phyloP scores from a whole-genome alignment of 2,888 invertebrate genomes.

The Anticlea derivata region DNA sequence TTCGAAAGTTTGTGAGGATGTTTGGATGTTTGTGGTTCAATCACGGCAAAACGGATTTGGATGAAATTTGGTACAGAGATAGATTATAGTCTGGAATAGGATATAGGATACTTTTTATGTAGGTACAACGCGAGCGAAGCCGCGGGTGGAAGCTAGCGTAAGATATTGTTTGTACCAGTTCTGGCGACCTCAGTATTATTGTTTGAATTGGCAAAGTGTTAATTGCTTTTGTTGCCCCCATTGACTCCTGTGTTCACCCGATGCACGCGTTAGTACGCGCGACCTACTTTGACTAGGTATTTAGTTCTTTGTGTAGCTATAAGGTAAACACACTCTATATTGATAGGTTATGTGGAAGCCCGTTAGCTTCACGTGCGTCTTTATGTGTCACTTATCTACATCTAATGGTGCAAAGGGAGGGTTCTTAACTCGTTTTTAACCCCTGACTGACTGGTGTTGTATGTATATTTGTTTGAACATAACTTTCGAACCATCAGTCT shows the following conservation, averaged over 20 bases:
- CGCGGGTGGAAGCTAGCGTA: too few relatives aligned
- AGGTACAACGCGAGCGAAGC: too few relatives aligned
- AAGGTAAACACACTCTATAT: slow-evolving; percentile 31
- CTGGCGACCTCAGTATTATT: slow-evolving; percentile 1
- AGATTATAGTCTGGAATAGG: too few relatives aligned
- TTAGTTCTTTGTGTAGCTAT: slow-evolving; percentile 42
- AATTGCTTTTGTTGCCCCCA: slow-evolving; percentile 15
- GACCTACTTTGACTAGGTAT: slow-evolving; percentile 57
- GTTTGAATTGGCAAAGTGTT: slow-evolving; percentile 6
- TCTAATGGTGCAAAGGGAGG: background rate
- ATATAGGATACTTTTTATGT: too few relatives aligned
- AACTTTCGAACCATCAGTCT: too few relatives aligned
- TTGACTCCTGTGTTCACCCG: slow-evolving; percentile 6
- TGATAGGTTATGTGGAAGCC: slow-evolving; percentile 5
- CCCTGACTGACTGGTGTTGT: too few relatives aligned
- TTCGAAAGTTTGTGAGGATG: too few relatives aligned
- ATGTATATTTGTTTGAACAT: too few relatives aligned
- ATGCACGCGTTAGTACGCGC: slow-evolving; percentile 44
- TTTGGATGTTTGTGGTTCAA: too few relatives aligned
- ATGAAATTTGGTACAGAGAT: too few relatives aligned
- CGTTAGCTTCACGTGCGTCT: background rate
- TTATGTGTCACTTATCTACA: background rate
- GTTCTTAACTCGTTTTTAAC: background rate
- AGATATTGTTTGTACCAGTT: slow-evolving; percentile 1
- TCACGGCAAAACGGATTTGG: too few relatives aligned